Evolutionary conservation across 2,888 invertebrate genomes (phyloP), one percentile per base, ranked within the genome.

Genomic region (Bugula neritina): DNA sequence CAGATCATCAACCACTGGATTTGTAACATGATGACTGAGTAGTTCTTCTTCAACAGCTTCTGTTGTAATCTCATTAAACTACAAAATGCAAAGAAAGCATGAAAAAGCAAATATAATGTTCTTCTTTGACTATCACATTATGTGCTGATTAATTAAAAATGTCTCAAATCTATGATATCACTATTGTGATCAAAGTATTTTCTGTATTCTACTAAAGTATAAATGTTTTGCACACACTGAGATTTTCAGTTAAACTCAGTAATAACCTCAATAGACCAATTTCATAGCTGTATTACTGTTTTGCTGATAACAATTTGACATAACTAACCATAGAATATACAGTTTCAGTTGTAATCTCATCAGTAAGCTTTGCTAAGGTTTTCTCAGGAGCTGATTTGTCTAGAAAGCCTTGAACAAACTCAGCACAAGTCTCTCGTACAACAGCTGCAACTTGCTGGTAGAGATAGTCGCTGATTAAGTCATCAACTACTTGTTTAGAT

Each of bases 1-100:
- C 52, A 77, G 77, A 2, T 81, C 80, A 3, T 76, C 75, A 1
- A 80, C 74, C 23, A 79, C 79, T 1, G 77, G 73, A 21, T 74
- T 75, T 23, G 80, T 77, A 23, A 80, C 77, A 35, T 79, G 76
- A 35, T 76, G 72, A 17, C 76, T 75, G 0, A 80, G 75, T 73
- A 79, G 79, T n/a, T 78, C 76, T 63, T 78, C 80, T 17, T 76
- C 74, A 2, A 75, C 73, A 3, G 77, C 54, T n/a, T 81, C 80
- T 72, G 76, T 75, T 27, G 77, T 71, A 0, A 76, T 73, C 27
- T 80, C 79, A 54, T 78, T 76, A 34, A 80, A 70, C 80, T 80
- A 73, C 10, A 76, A 74, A 31, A 27, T n/a, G n/a, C n/a, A n/a
- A n/a, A n/a, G n/a, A n/a, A 70, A 29, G n/a, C n/a, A n/a, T n/a